phyloP scores from a whole-genome alignment of 2,888 invertebrate species.

The Tipula confusa region DNA sequence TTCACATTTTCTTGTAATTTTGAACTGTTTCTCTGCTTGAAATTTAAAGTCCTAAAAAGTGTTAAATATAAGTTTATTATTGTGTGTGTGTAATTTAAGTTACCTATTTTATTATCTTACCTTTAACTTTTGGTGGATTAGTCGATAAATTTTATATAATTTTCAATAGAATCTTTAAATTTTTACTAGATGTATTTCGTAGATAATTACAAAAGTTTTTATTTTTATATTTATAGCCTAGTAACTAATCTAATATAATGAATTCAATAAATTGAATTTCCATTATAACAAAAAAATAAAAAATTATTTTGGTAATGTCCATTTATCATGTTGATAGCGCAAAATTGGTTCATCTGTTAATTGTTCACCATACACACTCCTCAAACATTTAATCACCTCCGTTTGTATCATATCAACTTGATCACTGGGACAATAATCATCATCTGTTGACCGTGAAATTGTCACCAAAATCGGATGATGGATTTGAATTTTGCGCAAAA shows the following conservation, averaged over 20 bases:
- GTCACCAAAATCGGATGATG: slow-evolving; percentile 64
- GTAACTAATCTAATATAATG: neutral
- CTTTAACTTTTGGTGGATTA: no score
- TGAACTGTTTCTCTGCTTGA: no score
- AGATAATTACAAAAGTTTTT: neutral
- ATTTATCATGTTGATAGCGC: slow-evolving; percentile 46
- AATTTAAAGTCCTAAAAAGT: no score
- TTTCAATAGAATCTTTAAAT: no score
- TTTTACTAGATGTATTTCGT: neutral
- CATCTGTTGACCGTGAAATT: slow-evolving; percentile 77
- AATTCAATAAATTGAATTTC: neutral
- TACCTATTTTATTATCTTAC: no score
- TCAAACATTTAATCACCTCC: slow-evolving; percentile 58
- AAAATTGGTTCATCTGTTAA: slow-evolving; percentile 45
- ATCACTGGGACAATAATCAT: slow-evolving; percentile 82
- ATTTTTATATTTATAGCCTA: neutral
- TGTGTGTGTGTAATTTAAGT: no score
- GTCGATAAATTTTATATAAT: no score
- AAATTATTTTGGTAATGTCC: slow-evolving; percentile 37
- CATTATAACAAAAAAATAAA: no score
- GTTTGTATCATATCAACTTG: slow-evolving; percentile 77
- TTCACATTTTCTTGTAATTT: no score
- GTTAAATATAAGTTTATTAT: no score
- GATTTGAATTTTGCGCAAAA: slow-evolving; percentile 57
- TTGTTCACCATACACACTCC: slow-evolving; percentile 44